A percentile compares a stretch with the other conserved stretches of the same genome.
phyloP scores from a whole-genome alignment of 2,797 vertebrate species.

The Tiaroga cobitis region DNA sequence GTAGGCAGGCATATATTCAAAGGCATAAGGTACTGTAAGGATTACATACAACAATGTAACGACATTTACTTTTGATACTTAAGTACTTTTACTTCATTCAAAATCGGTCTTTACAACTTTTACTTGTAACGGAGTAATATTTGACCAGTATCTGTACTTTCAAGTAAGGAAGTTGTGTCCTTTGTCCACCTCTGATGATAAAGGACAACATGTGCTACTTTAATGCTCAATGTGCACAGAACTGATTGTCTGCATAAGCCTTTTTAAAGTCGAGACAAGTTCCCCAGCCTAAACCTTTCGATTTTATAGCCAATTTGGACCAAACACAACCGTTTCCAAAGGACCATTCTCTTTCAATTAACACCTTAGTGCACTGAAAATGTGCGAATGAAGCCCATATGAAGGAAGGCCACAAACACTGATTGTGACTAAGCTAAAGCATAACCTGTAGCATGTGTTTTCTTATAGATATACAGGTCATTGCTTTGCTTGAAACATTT shows the following conservation, averaged over 20 bases:
- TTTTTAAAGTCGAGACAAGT: conserved; percentile 18
- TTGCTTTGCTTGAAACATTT: conserved; percentile 20
- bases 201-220: not conserved
- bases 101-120: no score
- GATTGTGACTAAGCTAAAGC: conserved; percentile 22
- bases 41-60: no score
- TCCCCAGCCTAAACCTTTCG: conserved; percentile 19
- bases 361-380: conserved; percentile 52
- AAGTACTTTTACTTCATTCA: no score
- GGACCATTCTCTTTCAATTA: conserved; percentile 60
- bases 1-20: no score
- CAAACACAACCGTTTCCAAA: conserved; percentile 48
- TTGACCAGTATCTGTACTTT: no score
- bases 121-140: no score
- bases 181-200: not conserved
- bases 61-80: no score
- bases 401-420: conserved; percentile 22
- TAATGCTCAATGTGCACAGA: not conserved
- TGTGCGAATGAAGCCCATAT: conserved; percentile 55
- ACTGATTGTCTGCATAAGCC: not conserved
- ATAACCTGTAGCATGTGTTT: conserved; percentile 32
- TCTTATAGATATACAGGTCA: conserved; percentile 11
- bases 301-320: conserved; percentile 53
- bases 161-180: no score
- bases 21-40: no score